Evolutionary conservation across 2,797 vertebrate species (phyloP).

Genomic region (Gobionotothen gibberifrons): DNA sequence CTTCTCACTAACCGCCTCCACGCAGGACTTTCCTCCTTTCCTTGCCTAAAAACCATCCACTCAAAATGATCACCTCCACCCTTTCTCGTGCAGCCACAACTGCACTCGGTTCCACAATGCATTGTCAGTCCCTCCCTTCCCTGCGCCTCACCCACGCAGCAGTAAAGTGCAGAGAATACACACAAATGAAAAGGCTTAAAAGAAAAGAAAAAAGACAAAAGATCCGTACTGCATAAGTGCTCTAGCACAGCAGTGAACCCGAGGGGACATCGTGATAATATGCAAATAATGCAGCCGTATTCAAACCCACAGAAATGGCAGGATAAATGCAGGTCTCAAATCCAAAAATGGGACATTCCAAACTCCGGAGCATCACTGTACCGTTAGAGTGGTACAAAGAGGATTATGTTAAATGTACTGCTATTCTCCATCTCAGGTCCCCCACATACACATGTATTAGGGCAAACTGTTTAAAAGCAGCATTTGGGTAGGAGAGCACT

Average conservation of each 20-base stretch:
- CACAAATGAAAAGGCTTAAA: constrained; percentile 65
- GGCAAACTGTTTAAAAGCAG: constrained; percentile 76
- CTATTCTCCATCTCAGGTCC: constrained; percentile 50
- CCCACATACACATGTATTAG: constrained; percentile 49
- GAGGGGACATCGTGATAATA: constrained; percentile 36
- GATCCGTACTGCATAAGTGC: constrained; percentile 61
- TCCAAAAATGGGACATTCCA: constrained; percentile 24
- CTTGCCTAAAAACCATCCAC: constrained; percentile 79
- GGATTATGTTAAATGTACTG: constrained; percentile 50
- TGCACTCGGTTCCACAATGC: constrained; percentile 75
- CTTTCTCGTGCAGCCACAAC: constrained; percentile 63
- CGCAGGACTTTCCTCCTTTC: constrained; percentile 81
- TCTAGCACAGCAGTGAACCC: constrained; percentile 64
- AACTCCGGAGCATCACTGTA: constrained; percentile 55
- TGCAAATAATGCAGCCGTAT: constrained; percentile 58
- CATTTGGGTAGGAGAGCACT: constrained; percentile 80
- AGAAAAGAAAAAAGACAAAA: constrained; percentile 49
- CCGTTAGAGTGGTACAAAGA: constrained; percentile 28
- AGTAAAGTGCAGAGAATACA: constrained; percentile 89
- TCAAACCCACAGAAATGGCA: constrained; percentile 70
- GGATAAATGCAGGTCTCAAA: constrained; percentile 65
- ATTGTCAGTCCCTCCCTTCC: constrained; percentile 74
- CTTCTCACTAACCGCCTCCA: constrained; percentile 57
- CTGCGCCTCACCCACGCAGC: constrained; percentile 82
- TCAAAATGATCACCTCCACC: constrained; percentile 64